Evolutionary conservation across 2,113 vertebrate species (phyloP), one percentile per base, ranked within the genome.

Genomic region (Poeciliopsis retropinna): DNA sequence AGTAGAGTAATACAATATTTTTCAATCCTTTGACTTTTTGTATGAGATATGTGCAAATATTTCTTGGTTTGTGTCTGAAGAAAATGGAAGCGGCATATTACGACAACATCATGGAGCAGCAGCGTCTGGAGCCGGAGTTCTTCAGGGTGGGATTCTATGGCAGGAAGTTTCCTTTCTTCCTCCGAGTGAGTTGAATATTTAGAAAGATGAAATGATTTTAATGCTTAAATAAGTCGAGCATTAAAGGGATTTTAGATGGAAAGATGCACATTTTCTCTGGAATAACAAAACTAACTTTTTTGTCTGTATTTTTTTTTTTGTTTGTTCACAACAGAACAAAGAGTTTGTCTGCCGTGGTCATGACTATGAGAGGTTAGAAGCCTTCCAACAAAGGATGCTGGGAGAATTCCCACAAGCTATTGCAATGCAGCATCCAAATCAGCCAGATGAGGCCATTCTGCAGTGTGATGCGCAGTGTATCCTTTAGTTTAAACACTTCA

Each of bases 11-110:
- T 68, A 30, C 11, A 47, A 22, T 51, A 19, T 8, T 47, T 27
- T 44, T 29, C 14, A 47, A 19, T 44, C 41, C 29, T 68, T 30
- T 31, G 0, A 8, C 28, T 57, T 66, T 67, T 30, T 0, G 51
- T 0, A 5, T 12, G 44, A 70, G 4, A 17, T 47, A 6, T 28
- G 1, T 22, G n/a, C 19, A 31, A 60, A 32, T 13, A 0, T 32
- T 0, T 4, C 13, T 65, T 68, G 4, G 11, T 65, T 17, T 79
- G 57, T 65, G 37, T 73, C n/a, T 93, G 78, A 85, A 99, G 98
- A 99, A 99, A 97, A 98, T 97, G 96, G 98, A 99, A 92, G 98
- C 98, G 11, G 96, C 97, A 0, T 99, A 98, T 87, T 99, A 98
- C 0, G 98, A 99, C 87, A 97, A 97, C 83, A 98, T 99, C 66